These are phyloP conservation scores for Psammodynastes pulverulentus DNA, from an alignment of 2,113 vertebrate species.

Conservation along the genomic window DNA sequence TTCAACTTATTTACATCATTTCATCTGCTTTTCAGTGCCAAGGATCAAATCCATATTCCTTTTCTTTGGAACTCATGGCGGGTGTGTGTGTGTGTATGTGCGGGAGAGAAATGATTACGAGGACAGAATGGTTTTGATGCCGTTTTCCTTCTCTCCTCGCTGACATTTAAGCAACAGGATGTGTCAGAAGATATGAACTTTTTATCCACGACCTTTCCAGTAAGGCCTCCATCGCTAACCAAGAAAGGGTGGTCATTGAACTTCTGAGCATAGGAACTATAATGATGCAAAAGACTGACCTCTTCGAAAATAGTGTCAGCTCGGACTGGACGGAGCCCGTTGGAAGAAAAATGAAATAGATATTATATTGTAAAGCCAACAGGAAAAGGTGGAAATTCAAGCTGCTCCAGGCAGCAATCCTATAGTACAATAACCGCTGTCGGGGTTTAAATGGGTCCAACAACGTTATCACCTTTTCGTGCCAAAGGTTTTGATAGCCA, in stretches of 20 bases:
- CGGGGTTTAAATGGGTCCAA: background rate
- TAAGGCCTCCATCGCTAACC: constrained; percentile 38
- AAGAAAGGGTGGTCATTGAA: constrained; percentile 57
- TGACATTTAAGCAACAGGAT: constrained; percentile 48
- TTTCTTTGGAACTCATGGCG: background rate
- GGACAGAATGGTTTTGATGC: background rate
- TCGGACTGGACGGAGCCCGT: constrained; percentile 13
- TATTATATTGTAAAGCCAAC: constrained; percentile 15
- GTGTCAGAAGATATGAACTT: constrained; percentile 34
- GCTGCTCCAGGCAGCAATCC: background rate
- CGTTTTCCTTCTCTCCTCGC: background rate
- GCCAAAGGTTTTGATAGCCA: constrained; percentile 47
- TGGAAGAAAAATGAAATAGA: constrained; percentile 9
- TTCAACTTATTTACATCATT: background rate
- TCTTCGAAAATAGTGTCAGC: background rate
- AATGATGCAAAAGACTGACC: constrained; percentile 39
- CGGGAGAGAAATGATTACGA: background rate
- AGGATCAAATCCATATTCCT: constrained; percentile 2
- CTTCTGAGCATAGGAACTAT: constrained; percentile 47
- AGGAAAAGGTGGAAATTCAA: constrained; percentile 17
- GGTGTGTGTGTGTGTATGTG: too few species aligned
- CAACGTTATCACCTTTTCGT: constrained; percentile 34
- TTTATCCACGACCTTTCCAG: constrained; percentile 60
- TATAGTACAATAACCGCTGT: constrained; percentile 1
- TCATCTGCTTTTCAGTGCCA: background rate